Conservation (phyloP, 2,888 invertebrate genomes). For the Agrotis exclamationis region DNA sequence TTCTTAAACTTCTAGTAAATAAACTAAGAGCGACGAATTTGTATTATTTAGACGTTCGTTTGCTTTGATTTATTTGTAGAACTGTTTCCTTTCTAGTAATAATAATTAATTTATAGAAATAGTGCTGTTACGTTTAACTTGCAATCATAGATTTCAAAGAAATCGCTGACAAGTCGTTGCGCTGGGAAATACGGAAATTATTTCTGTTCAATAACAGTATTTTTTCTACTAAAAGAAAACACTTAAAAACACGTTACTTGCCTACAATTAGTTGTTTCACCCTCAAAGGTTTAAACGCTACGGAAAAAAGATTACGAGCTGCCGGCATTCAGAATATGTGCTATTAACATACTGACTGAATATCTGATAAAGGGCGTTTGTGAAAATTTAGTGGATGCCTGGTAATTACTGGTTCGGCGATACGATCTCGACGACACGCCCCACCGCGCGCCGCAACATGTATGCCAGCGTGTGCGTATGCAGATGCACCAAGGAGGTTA, state of each 20-base stretch:
- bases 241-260: constrained; percentile 48
- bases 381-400: constrained; percentile 87
- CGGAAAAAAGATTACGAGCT: constrained; percentile 77
- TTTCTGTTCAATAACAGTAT: not conserved
- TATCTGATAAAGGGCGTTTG: constrained; percentile 86
- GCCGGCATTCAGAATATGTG: constrained; percentile 83
- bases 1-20: not conserved
- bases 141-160: not conserved
- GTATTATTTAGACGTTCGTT: not conserved
- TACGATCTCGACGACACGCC: constrained; percentile 83
- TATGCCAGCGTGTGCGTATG: constrained; percentile 66
- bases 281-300: constrained; percentile 43
- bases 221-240: not conserved
- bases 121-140: not conserved
- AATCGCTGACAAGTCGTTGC: not conserved
- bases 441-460: constrained; percentile 74
- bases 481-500: constrained; percentile 26
- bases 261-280: constrained; percentile 53
- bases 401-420: constrained; percentile 83
- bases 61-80: too few relatives aligned
- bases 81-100: not conserved
- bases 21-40: not conserved
- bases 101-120: constrained; percentile 8
- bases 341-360: constrained; percentile 85
- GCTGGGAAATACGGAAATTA: not conserved